These are phyloP conservation scores for Acyrthosiphon pisum DNA, from an alignment of 1,140 invertebrate genomes.

Conservation along the genomic window DNA sequence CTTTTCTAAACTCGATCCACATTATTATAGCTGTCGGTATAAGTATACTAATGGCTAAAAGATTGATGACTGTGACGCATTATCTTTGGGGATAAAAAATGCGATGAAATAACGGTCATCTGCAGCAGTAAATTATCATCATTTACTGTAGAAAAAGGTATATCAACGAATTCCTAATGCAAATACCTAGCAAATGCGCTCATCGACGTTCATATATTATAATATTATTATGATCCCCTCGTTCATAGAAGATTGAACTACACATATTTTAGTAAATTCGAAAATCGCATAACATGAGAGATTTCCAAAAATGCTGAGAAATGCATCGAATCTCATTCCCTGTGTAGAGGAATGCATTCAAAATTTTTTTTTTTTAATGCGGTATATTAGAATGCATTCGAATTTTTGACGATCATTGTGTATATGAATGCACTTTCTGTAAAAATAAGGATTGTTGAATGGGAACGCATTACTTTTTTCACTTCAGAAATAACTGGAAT, in stretches of 20 bases:
- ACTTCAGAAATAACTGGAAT: not conserved
- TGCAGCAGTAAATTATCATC: too few species aligned
- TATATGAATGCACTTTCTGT: not conserved
- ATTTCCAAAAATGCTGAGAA: not conserved
- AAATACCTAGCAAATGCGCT: not conserved
- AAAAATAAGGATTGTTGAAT: not conserved
- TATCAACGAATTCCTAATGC: too few species aligned
- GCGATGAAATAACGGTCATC: too few species aligned
- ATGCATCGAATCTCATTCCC: not conserved
- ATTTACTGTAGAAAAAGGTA: too few species aligned
- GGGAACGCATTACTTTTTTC: not conserved
- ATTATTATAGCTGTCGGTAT: not conserved
- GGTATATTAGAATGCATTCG: not conserved
- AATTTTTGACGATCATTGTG: not conserved
- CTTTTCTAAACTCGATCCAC: not conserved
- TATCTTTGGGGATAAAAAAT: too few species aligned
- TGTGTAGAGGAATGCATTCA: too few species aligned
- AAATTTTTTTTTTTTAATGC: too few species aligned
- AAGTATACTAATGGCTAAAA: not conserved
- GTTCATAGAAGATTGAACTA: not conserved
- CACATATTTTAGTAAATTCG: not conserved
- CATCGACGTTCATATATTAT: too few species aligned
- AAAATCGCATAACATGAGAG: not conserved
- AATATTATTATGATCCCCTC: not conserved
- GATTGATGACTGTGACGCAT: not conserved